Evolutionary conservation across 2,113 vertebrate species (phyloP).

Genomic region (Brienomyrus brachyistius): DNA sequence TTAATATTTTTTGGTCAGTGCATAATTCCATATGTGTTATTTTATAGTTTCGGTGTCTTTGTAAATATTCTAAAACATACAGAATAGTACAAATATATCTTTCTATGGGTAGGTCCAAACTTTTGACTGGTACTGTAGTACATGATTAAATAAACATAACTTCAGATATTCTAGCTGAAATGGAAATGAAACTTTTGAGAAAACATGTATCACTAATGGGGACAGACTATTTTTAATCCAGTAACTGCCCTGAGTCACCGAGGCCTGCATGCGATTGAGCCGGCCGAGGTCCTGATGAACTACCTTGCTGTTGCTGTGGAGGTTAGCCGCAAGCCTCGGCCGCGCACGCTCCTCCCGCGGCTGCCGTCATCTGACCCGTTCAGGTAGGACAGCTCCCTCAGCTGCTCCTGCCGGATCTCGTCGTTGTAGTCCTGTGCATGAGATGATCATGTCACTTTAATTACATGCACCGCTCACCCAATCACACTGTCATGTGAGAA

Average conservation of each 20-base stretch:
- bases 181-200: neutral
- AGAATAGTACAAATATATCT: neutral
- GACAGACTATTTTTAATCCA: neutral
- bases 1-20: neutral
- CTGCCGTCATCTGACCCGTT: slow-evolving; percentile 89
- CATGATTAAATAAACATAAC: neutral
- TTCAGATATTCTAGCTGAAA: neutral
- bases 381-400: slow-evolving; percentile 88
- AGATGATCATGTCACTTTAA: neutral
- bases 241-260: neutral
- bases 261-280: neutral
- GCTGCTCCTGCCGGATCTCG: slow-evolving; percentile 95
- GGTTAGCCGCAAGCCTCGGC: slow-evolving; percentile 70
- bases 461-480: neutral
- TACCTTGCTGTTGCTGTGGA: slow-evolving; percentile 74
- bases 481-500: slow-evolving; percentile 18
- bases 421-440: slow-evolving; percentile 90
- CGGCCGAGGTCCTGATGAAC: neutral
- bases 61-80: neutral
- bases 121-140: neutral
- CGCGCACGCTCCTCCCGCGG: slow-evolving; percentile 72
- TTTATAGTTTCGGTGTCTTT: neutral
- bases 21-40: neutral
- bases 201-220: neutral
- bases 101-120: neutral